Base-by-base conservation (phyloP, 2,113 vertebrate genomes). In the Clarias batrachus region DNA sequence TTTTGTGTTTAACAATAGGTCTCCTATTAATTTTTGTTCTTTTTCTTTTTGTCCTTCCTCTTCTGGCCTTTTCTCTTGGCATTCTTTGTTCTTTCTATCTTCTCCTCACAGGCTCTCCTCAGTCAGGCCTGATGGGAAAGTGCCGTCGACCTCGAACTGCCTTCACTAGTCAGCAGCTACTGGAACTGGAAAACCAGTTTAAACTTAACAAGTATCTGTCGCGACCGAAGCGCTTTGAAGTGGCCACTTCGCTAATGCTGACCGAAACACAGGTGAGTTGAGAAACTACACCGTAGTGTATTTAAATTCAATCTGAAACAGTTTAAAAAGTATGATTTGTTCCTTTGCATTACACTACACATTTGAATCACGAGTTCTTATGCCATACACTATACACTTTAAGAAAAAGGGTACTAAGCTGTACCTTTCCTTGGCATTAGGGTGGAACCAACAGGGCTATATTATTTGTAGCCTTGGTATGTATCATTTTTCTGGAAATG, bases 201-300 rank as follows among this genome's bases (percentile, higher is more conserved):
- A 96, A 96, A 85, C 91, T 95, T 81, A 96, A 95, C 94, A 96
- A 96, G 89, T 96, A 96, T 88, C 91, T 96, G 86, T 96, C 96
- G 19, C 90, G 96, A 19, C 96, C 96, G 0, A 96, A 96, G 87
- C 95, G 96, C 77, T 96, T 96, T 7, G 96, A 96, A 90, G 96
- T 96, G 92, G 94, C 96, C 87, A 96, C 95, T 11, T 94, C 95
- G 0, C 95, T 96, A 78, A 95, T 96, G 96, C 91, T 96, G 66
- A 96, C 96, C 0, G 96, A 96, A 89, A 96, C 96, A 23, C 96
- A 96, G 95, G 96, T 96, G 84, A 92, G 88, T 27, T 16, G 9
- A 0, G 33, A 6, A 76, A 57, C 41, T 25, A 17, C 25, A 41
- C 12, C 10, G 13, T 41, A 8, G n/a, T 0, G 5, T 14, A 23